Base-by-base conservation (phyloP, 1,140 invertebrate genomes). In the Hylaeus anthracinus region DNA sequence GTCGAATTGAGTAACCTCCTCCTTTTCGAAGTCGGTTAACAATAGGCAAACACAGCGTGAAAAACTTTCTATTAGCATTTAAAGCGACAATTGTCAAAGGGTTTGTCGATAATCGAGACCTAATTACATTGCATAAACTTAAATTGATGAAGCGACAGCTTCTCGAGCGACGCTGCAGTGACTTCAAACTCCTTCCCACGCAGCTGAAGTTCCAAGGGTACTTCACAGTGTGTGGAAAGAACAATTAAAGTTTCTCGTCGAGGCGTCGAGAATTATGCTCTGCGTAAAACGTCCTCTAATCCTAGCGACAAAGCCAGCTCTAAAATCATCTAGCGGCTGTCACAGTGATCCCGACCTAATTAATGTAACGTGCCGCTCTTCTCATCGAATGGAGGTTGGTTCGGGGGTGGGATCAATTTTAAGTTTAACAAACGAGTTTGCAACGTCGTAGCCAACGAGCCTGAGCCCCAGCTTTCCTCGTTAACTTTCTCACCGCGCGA, bases 381-480 rank as follows among this genome's bases (percentile, higher is more conserved):
- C 72, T 60, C 64, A 81, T 87, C 67, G 81, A 87, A 84, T 53
- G 43, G 48, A 41, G 26, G 53, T 1, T 9, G 53, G 12, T 37
- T 3, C 6, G 63, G 9, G 6, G 51, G 63, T 65, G 72, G 82
- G 86, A 89, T 89, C 84, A 88, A 89, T 88, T 89, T 89, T 89
- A 89, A 89, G 86, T 89, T 89, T 78, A 89, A 86, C 88, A 89
- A 88, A 89, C 82, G 88, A 89, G 82, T 81, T 87, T 85, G 79
- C 70, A 85, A 81, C 66, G 70, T 82, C 70, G 61, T 55, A 72
- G 65, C 71, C 74, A 73, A 76, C 73, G 70, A 79, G 67, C 60
- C 67, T 69, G 26, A 26, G 58, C 45, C 74, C 81, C 39, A 26
- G 26, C 60, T 66, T 64, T 65, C 83, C 63, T 85, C 79, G 79